Evolutionary conservation across 2,797 vertebrate species (phyloP), one percentile per base, ranked within the genome.

Genomic region (Harpagifer antarcticus): DNA sequence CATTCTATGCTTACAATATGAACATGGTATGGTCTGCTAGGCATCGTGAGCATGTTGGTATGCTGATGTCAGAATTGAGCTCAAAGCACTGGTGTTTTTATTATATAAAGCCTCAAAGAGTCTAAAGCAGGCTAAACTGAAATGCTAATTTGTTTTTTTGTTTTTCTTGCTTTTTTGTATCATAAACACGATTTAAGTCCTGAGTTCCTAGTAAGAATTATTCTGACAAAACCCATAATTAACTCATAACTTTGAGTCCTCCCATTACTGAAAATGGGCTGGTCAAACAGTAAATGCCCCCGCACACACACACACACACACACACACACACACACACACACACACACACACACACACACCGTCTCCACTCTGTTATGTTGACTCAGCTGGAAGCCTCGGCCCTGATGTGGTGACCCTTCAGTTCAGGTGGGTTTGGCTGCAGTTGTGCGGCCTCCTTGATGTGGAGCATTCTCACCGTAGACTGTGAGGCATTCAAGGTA

Each of bases 351-450:
- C 76, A 76, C 72, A 74, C 76, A 75, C 66, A n/a, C n/a, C n/a
- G n/a, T n/a, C n/a, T n/a, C n/a, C 59, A 77, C 69, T 76, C 75
- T 87, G 86, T 88, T 63, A 69, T 94, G 89, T 94, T 94, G 92
- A 93, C 92, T 90, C 93, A 95, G 93, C 92, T 94, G 92, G 87
- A 92, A 78, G 68, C 75, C 67, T 76, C 68, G 23, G 78, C 74
- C 76, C 72, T 88, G 82, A 88, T 89, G 89, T 91, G 88, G 83
- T 89, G 81, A 82, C 85, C 88, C 83, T 82, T 84, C 33, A 37
- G 86, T 85, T 89, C 84, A 83, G 78, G 70, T 84, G 86, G 89
- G 82, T 91, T 90, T 88, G 88, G 86, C 83, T 89, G 78, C 71
- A 76, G 82, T 53, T 19, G 67, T 64, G 76, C 68, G 76, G 83